Percentiles rank a stretch among this genome's conserved stretches.
These are phyloP conservation scores for Hoplostethus atlanticus DNA, from an alignment of 2,797 vertebrate genomes.

Conservation along the genomic window DNA sequence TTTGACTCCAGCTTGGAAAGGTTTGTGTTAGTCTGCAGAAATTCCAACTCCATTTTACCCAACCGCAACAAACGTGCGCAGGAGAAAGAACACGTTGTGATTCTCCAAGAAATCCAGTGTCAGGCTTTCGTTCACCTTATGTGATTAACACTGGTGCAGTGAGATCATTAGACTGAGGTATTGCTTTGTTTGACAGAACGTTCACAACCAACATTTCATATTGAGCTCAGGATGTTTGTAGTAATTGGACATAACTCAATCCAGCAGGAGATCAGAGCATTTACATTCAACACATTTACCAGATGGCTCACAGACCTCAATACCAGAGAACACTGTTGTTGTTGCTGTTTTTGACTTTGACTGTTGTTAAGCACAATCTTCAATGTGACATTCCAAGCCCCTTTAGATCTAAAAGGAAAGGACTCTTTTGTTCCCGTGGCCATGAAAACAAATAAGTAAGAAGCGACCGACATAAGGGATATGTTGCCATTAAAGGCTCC, in stretches of 20 bases:
- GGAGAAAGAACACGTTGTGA: conserved; percentile 43
- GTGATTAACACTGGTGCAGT: conserved; percentile 29
- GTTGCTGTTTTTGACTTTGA: conserved; percentile 25
- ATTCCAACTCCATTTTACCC: conserved; percentile 41
- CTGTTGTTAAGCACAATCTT: conserved; percentile 25
- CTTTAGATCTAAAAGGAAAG: neutral
- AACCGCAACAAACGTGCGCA: conserved; percentile 48
- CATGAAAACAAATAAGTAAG: too few relatives aligned
- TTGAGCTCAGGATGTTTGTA: conserved; percentile 59
- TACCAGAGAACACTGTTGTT: neutral
- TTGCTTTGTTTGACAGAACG: conserved; percentile 61
- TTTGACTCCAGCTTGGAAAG: conserved; percentile 18
- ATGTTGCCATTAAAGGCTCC: neutral
- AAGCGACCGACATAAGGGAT: neutral
- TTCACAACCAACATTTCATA: conserved; percentile 41
- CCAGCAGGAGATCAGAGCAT: conserved; percentile 56
- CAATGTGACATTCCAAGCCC: conserved; percentile 7
- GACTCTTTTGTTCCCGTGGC: too few relatives aligned
- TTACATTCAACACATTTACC: conserved; percentile 35
- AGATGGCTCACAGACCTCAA: conserved; percentile 54
- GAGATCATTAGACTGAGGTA: conserved; percentile 44
- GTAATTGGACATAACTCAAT: conserved; percentile 53
- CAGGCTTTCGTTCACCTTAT: conserved; percentile 34
- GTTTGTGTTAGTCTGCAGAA: conserved; percentile 30
- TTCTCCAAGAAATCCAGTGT: neutral